A percentile compares a stretch with the other conserved stretches of the same genome.
Evolutionary conservation across 2,888 invertebrate species (phyloP).

Genomic region (Protodeltote pygarga): DNA sequence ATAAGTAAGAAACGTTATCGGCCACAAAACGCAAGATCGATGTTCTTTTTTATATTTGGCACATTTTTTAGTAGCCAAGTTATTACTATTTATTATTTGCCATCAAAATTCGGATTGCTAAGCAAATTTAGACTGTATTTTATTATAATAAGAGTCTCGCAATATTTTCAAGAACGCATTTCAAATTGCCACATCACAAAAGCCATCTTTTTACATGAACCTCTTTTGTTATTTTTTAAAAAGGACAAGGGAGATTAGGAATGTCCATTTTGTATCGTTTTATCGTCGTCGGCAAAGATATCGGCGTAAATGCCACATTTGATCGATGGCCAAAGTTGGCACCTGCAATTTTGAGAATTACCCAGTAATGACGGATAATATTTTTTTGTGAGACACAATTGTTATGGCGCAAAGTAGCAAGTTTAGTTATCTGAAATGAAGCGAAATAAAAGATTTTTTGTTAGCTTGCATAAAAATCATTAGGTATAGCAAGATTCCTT

Average conservation of each 20-base stretch:
- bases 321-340: conserved; percentile 73
- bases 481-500: too few species aligned
- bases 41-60: conserved; percentile 64
- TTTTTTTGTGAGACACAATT: conserved; percentile 13
- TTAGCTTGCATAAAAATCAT: too few species aligned
- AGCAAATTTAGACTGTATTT: conserved; percentile 5
- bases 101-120: background rate
- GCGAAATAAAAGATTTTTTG: background rate
- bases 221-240: conserved; percentile 76
- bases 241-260: conserved; percentile 80
- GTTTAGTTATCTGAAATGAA: background rate
- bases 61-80: conserved; percentile 53
- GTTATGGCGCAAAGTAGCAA: background rate
- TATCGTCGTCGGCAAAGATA: conserved; percentile 61
- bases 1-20: conserved; percentile 44
- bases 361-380: conserved; percentile 36
- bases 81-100: background rate
- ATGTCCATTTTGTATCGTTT: conserved; percentile 80
- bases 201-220: conserved; percentile 61
- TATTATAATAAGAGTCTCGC: conserved; percentile 2
- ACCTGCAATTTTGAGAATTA: conserved; percentile 68
- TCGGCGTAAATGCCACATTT: conserved; percentile 77
- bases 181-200: conserved; percentile 46
- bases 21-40: conserved; percentile 74
- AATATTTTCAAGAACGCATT: background rate